phyloP scores from a whole-genome alignment of 1,140 invertebrate species.

The Arion vulgaris region DNA sequence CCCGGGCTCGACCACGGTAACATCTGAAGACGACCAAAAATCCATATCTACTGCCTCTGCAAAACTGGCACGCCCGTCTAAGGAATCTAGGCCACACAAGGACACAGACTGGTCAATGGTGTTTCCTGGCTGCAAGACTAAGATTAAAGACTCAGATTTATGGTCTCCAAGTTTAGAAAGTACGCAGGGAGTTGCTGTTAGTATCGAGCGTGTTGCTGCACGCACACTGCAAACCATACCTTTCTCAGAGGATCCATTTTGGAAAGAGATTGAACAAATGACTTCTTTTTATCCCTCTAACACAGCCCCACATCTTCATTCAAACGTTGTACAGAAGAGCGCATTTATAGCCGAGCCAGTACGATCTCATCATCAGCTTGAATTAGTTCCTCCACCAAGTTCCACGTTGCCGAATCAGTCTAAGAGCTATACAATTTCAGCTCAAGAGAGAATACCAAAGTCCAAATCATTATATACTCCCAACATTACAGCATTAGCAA shows the following conservation, averaged over 20 bases:
- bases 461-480: conserved; percentile 56
- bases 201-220: conserved; percentile 65
- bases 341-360: background rate
- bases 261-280: conserved; percentile 68
- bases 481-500: conserved; percentile 59
- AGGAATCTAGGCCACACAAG: conserved; percentile 11
- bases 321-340: background rate
- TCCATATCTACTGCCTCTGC: conserved; percentile 39
- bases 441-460: conserved; percentile 40
- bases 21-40: conserved; percentile 43
- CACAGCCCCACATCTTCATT: conserved; percentile 6
- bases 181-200: conserved; percentile 56
- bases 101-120: conserved; percentile 45
- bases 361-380: conserved; percentile 25
- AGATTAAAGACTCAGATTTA: conserved; percentile 55
- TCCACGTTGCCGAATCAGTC: conserved; percentile 43
- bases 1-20: conserved; percentile 45
- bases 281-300: conserved; percentile 58
- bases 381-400: conserved; percentile 34
- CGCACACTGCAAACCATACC: conserved; percentile 67
- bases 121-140: conserved; percentile 42
- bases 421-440: conserved; percentile 24
- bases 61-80: conserved; percentile 11
- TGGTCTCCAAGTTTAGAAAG: conserved; percentile 68
- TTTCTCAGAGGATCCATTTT: conserved; percentile 67